Conservation (phyloP, 1,140 invertebrate species). For the Sinonovacula constricta region DNA sequence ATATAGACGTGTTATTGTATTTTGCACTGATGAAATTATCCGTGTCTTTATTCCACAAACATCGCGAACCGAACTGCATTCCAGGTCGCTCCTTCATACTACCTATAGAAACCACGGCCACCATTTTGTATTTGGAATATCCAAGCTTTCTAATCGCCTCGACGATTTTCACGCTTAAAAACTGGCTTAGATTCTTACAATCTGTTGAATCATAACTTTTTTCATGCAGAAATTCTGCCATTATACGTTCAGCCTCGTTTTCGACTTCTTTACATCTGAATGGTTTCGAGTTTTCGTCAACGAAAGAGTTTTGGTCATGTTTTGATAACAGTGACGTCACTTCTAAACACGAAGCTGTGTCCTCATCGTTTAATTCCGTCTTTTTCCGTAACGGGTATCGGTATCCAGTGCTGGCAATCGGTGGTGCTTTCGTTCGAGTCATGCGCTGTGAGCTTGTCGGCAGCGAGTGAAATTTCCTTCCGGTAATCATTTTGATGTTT, state of each 20-base stretch:
- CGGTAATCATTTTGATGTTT: background rate
- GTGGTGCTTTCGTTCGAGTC: constrained; percentile 12
- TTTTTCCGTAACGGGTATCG: background rate
- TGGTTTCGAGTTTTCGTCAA: constrained; percentile 55
- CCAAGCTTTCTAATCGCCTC: constrained; percentile 65
- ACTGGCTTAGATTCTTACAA: constrained; percentile 65
- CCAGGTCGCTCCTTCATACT: constrained; percentile 71
- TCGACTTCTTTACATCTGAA: constrained; percentile 63
- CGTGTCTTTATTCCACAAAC: constrained; percentile 76
- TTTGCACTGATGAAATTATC: constrained; percentile 75
- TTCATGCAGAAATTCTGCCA: constrained; percentile 62
- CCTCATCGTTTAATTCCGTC: background rate
- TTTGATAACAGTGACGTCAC: constrained; percentile 16
- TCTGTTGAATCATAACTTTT: constrained; percentile 63
- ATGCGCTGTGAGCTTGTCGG: constrained; percentile 17
- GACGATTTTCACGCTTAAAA: constrained; percentile 65
- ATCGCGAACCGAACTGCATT: constrained; percentile 75
- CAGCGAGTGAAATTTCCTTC: background rate
- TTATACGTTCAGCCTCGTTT: constrained; percentile 60
- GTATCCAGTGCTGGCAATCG: constrained; percentile 17
- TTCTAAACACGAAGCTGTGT: constrained; percentile 31
- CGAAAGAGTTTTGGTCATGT: constrained; percentile 63
- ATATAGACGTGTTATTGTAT: constrained; percentile 73
- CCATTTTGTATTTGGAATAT: constrained; percentile 71
- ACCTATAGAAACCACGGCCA: constrained; percentile 73